A percentile compares a stretch with the other conserved stretches of the same genome.
Conservation (phyloP, 1,140 invertebrate genomes). For the Polyergus mexicanus region DNA sequence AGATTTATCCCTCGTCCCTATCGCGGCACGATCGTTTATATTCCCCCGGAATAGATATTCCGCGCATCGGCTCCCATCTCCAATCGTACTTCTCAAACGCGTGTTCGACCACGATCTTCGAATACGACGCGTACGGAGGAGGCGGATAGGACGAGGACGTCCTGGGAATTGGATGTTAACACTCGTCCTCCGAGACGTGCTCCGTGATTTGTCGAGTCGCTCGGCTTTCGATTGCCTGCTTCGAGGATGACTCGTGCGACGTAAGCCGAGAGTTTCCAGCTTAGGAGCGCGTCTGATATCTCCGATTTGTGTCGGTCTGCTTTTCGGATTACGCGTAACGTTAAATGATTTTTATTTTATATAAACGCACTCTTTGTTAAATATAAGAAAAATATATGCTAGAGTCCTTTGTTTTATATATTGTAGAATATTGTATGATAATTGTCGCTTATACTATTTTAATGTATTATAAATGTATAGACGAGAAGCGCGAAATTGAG, state of each 20-base stretch:
- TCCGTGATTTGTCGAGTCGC: conserved; percentile 61
- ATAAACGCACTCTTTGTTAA: not conserved
- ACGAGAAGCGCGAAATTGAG: conserved; percentile 5
- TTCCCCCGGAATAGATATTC: conserved; percentile 79
- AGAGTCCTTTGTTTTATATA: not conserved
- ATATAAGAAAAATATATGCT: not conserved
- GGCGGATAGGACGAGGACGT: conserved; percentile 52
- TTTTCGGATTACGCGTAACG: not conserved
- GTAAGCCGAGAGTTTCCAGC: not conserved
- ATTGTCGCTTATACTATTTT: not conserved
- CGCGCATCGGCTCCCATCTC: conserved; percentile 66
- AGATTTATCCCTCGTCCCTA: conserved; percentile 81
- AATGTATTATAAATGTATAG: not conserved
- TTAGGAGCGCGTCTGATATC: conserved; percentile 6
- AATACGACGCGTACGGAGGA: conserved; percentile 56
- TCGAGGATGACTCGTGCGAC: conserved; percentile 38
- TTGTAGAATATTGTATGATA: not conserved
- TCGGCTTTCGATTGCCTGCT: conserved; percentile 53
- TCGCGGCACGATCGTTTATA: conserved; percentile 82
- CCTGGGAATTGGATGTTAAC: conserved; percentile 77
- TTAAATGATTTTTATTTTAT: not conserved
- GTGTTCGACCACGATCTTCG: conserved; percentile 49
- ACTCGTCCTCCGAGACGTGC: conserved; percentile 66
- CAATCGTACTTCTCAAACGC: conserved; percentile 70
- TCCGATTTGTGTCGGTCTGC: not conserved